Base-by-base conservation (phyloP, 2,797 vertebrate genomes). In the Pygocentrus nattereri region DNA sequence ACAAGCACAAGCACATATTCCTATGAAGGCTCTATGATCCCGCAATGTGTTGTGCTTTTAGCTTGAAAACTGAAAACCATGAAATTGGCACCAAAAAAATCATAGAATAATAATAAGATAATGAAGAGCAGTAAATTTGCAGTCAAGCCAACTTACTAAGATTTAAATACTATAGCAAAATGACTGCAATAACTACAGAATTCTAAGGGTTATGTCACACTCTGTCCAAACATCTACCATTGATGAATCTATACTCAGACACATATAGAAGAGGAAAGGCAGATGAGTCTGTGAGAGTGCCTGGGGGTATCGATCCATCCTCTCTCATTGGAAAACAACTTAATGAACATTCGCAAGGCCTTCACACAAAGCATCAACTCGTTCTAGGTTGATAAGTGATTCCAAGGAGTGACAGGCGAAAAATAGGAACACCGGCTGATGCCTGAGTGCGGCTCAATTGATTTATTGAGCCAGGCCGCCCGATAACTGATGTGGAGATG, bases 291-390 rank as follows among this genome's bases (percentile, higher is more conserved):
- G 89, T 83, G n/a, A 56, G 73, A 68, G 54, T 38, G 77, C 68
- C 65, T 23, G n/a, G 65, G 62, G 3, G 12, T 71, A 95, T 93
- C 83, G 93, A 95, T 94, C 85, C 64, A 47, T 76, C 67, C 47
- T 77, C 79, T 86, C 88, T 92, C 90, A 91, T 91, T 91, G 84
- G 90, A 93, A 93, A 93, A 94, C 90, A 94, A 92, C 91, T 92
- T 94, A 94, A 95, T 94, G 92, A 93, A 92, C 92, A 93, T 92
- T 92, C 74, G 65, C 89, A 86, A 83, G 90, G 85, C 88, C 85
- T 82, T 91, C 89, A 85, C 91, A 92, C 90, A 90, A 93, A 92
- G 88, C 88, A 91, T 90, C 90, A 87, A 88, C 76, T 81, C 89
- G 91, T 90, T 91, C 87, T 84, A 75, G 73, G 86, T 87, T 89